Percentiles rank a stretch among this genome's conserved stretches.
Evolutionary conservation across 2,113 vertebrate species (phyloP).

Genomic region (Hemibagrus wyckioides): DNA sequence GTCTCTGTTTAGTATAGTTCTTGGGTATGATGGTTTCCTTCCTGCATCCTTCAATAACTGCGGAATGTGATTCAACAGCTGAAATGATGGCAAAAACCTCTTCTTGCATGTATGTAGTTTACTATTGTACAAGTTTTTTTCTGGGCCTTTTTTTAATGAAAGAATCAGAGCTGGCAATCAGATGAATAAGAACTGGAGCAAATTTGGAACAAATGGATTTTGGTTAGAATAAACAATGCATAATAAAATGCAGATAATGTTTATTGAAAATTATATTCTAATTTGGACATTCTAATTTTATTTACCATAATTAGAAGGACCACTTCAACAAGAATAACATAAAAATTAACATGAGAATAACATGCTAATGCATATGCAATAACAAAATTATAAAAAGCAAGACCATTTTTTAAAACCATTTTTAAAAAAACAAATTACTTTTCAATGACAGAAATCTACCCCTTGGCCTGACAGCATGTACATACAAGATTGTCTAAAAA

Average conservation of each 20-base stretch:
- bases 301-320: neutral
- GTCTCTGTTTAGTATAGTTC: slow-evolving; percentile 16
- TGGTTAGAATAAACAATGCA: neutral
- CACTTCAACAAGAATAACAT: neutral
- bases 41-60: neutral
- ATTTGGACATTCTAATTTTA: neutral
- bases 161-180: neutral
- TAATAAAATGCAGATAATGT: neutral
- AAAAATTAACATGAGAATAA: neutral
- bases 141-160: slow-evolving; percentile 9
- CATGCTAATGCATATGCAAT: neutral
- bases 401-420: neutral
- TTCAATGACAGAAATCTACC: neutral
- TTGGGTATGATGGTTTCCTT: slow-evolving; percentile 26
- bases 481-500: slow-evolving; percentile 52
- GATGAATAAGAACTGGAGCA: neutral
- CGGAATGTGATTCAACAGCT: neutral
- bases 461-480: slow-evolving; percentile 37
- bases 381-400: neutral
- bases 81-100: slow-evolving; percentile 2
- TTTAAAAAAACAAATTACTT: slow-evolving; percentile 30
- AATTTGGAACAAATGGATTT: neutral
- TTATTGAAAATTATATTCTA: neutral
- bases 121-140: slow-evolving; percentile 27
- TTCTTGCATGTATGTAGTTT: slow-evolving; percentile 25